Conservation (phyloP, 2,113 vertebrate species). For the Chionomys nivalis region DNA sequence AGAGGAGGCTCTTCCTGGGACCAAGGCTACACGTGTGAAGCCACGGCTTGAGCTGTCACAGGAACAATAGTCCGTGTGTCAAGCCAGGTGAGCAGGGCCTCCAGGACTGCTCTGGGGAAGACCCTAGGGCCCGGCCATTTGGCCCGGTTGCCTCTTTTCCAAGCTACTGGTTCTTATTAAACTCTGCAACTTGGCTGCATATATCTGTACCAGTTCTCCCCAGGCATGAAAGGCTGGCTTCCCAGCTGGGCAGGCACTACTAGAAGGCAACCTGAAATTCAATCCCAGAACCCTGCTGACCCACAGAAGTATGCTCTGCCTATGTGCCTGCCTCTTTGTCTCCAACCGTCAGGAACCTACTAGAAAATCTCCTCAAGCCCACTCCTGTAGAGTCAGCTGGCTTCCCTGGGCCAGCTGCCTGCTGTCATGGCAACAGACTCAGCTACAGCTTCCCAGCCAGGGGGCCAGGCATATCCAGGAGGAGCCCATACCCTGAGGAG, state of each 20-base stretch:
- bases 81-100: not conserved
- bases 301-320: not conserved
- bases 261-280: not conserved
- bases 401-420: conserved; percentile 69
- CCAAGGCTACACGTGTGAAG: not conserved
- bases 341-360: conserved; percentile 56
- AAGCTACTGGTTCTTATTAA: conserved; percentile 35
- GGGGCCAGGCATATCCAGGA: no score
- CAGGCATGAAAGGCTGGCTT: conserved; percentile 5
- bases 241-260: not conserved
- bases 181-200: not conserved
- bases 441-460: conserved; percentile 54
- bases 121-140: not conserved
- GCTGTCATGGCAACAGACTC: conserved; percentile 76
- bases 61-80: not conserved
- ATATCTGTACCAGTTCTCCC: not conserved
- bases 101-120: not conserved
- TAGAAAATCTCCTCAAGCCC: conserved; percentile 66
- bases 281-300: not conserved
- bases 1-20: not conserved
- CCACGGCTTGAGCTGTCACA: not conserved
- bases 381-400: conserved; percentile 66
- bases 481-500: conserved; percentile 1
- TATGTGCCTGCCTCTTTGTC: conserved; percentile 61
- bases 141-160: not conserved